Evolutionary conservation across 1,140 invertebrate genomes (phyloP).

Genomic region (Magallana ariakensis): DNA sequence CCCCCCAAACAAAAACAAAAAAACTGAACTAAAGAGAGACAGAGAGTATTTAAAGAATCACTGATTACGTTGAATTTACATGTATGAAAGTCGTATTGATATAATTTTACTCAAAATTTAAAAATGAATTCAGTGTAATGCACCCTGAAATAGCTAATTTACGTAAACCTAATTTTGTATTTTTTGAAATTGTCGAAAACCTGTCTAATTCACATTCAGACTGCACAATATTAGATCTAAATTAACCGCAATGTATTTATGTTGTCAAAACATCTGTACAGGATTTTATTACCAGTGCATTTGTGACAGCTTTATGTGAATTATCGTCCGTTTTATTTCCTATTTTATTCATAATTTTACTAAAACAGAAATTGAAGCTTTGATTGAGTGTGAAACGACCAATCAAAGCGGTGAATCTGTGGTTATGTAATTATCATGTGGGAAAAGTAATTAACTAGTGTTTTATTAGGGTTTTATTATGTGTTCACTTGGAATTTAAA

Average conservation of each 20-base stretch:
- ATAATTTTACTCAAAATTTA: too few species aligned
- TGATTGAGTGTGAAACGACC: slow-evolving; percentile 10
- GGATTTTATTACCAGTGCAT: background rate
- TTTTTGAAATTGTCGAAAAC: too few species aligned
- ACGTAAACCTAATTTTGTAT: too few species aligned
- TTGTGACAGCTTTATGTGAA: slow-evolving; percentile 4
- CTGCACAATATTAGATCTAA: background rate
- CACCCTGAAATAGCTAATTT: too few species aligned
- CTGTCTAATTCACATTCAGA: background rate
- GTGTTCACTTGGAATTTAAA: background rate
- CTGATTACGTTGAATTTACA: too few species aligned
- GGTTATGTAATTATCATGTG: background rate
- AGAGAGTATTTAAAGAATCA: too few species aligned
- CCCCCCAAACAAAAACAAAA: too few species aligned
- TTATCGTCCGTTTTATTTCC: slow-evolving; percentile 6
- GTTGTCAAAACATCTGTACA: background rate
- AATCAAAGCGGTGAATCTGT: background rate
- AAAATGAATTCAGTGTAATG: too few species aligned
- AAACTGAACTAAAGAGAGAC: too few species aligned
- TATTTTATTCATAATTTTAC: background rate
- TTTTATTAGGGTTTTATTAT: background rate
- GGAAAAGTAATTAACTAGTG: background rate
- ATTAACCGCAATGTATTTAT: slow-evolving; percentile 4
- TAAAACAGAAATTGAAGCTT: background rate
- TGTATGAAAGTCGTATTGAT: too few species aligned